Evolutionary conservation across 2,113 vertebrate genomes (phyloP).

Genomic region (Echinops telfairi): DNA sequence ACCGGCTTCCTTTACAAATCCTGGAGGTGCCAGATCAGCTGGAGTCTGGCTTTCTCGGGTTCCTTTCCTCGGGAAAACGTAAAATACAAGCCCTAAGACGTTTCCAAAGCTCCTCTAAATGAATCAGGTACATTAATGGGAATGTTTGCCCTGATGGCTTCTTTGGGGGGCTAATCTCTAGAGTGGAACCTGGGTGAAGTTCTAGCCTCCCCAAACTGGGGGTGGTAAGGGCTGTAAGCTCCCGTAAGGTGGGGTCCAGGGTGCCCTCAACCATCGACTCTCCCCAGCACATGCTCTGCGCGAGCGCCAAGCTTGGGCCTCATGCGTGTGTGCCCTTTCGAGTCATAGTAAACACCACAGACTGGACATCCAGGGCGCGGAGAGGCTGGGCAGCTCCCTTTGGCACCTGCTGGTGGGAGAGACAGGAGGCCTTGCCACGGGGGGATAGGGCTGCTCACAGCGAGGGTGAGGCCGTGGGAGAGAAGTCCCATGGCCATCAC

Average conservation of each 20-base stretch:
- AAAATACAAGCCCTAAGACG: neutral
- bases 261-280: neutral
- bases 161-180: neutral
- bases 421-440: neutral
- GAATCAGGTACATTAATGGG: neutral
- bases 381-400: neutral
- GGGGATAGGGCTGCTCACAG: no score
- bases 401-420: no score
- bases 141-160: neutral
- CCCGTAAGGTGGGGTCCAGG: neutral
- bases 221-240: neutral
- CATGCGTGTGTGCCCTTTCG: fast-evolving
- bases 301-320: neutral
- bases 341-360: no score
- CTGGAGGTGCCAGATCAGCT: neutral
- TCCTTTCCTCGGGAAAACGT: neutral
- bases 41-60: neutral
- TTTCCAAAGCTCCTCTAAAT: neutral
- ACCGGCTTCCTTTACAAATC: neutral
- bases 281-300: neutral
- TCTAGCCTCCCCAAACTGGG: neutral
- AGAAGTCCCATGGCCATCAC: neutral
- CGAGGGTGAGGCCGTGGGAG: fast-evolving
- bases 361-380: neutral
- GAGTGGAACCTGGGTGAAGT: neutral